Evolutionary conservation across 1,140 invertebrate species (phyloP), one percentile per base, ranked within the genome.

Genomic region (Leptinotarsa defecta): DNA sequence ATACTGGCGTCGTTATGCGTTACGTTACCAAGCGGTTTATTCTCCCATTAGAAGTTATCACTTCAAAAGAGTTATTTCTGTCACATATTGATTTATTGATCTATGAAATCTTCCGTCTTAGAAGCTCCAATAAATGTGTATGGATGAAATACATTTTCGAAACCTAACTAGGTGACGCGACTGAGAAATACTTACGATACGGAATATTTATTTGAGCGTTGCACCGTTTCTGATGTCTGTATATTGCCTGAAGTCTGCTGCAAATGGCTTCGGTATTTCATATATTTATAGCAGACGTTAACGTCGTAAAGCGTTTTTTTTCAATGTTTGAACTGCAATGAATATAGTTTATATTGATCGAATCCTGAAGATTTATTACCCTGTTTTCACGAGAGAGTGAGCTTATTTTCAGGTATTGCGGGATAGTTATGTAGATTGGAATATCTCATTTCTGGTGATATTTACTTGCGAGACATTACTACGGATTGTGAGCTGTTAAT

Each of bases 191-290:
- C n/a, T 57, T 57, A 15, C 52, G n/a, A 13, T 57, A 2, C 52
- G 15, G 52, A n/a, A 57, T 57, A 57, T 57, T 57, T 57, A 57
- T 57, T 57, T 57, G n/a, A 4, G 11, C 52, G 5, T 57, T 57
- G 52, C 52, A 6, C 2, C 52, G n/a, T 57, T 57, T 57, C 52
- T 57, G n/a, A 57, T 57, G 52, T 57, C 52, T 57, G 13, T 57
- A 57, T 57, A 57, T 57, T 57, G 52, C 52, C 52, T 57, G 52
- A 57, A 57, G 52, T 57, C 52, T 57, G 52, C 52, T 57, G 15
- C 52, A 57, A 57, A 57, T 57, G 52, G 52, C 15, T 57, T 57
- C 52, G 13, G 52, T 57, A 57, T 57, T 57, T 57, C 52, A 57
- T 57, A 13, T 17, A 57, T 57, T 57, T 57, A 57, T 57, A 57